Base-by-base conservation (phyloP, 1,140 invertebrate species). In the Gryon sp. region DNA sequence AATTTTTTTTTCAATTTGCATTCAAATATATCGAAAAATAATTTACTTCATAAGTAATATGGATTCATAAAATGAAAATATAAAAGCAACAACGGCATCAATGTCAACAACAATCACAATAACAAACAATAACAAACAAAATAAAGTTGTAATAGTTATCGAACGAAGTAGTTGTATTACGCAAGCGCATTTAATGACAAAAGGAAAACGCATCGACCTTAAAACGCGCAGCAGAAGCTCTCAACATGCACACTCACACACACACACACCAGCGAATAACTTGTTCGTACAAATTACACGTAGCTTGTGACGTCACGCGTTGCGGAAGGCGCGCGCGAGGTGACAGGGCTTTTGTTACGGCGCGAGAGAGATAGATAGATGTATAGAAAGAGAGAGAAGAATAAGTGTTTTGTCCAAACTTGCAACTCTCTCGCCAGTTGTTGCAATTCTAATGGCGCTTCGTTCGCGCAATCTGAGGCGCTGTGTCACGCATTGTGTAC, bases 401-500 rank as follows among this genome's bases (percentile, higher is more conserved):
- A 68, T 76, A 50, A 48, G 40, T n/a, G n/a, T n/a, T n/a, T n/a
- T n/a, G n/a, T n/a, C n/a, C n/a, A n/a, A n/a, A n/a, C n/a, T n/a
- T n/a, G n/a, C n/a, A n/a, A n/a, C n/a, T n/a, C n/a, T n/a, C n/a
- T n/a, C n/a, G n/a, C n/a, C n/a, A n/a, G n/a, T n/a, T n/a, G n/a
- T n/a, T n/a, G n/a, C n/a, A n/a, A n/a, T n/a, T n/a, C n/a, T n/a
- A n/a, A n/a, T n/a, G n/a, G n/a, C n/a, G n/a, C n/a, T 62, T 43
- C 22, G 18, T 28, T 68, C 40, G 72, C 62, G 74, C 65, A 77
- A 77, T 77, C 55, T 65, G 16, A 65, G 46, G 66, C 72, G n/a
- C 62, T 45, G 52, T 62, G 69, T 78, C 76, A 76, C 73, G 52
- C 62, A 78, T 78, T 63, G 70, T 74, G 62, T 69, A 69, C 43